Percentiles rank a stretch among this genome's conserved stretches.
These are phyloP conservation scores for Sminthopsis crassicaudata DNA, from an alignment of 2,113 vertebrate genomes.

Conservation along the genomic window DNA sequence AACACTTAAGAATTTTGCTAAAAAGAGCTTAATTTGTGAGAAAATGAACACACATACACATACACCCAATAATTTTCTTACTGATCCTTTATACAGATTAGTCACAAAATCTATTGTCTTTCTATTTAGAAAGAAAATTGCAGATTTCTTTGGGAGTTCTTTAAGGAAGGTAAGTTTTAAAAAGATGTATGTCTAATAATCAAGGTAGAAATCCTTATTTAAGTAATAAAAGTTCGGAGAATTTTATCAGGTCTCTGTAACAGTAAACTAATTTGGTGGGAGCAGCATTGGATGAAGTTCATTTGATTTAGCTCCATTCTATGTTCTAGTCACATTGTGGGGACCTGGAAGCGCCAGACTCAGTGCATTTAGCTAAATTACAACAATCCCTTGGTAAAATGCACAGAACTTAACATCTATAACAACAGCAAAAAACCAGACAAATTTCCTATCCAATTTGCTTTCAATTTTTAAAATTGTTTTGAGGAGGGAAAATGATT, in stretches of 20 bases:
- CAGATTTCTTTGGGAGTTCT: conserved; percentile 60
- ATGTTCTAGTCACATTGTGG: not conserved
- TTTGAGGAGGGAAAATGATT: not conserved
- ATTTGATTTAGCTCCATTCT: not conserved
- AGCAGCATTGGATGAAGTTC: not conserved
- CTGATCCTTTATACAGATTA: conserved; percentile 58
- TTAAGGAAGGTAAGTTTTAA: conserved; percentile 48
- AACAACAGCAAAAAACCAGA: not conserved
- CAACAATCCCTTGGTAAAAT: not conserved
- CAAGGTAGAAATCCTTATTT: not conserved
- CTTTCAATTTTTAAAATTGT: not conserved
- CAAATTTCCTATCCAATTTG: not conserved
- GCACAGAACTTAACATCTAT: not conserved
- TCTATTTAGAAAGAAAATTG: conserved; percentile 58
- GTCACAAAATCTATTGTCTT: conserved; percentile 60
- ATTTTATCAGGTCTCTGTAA: conserved; percentile 2
- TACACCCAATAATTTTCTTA: conserved; percentile 66
- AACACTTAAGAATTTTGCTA: conserved; percentile 50
- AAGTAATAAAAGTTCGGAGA: conserved; percentile 40
- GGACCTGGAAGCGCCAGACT: not conserved
- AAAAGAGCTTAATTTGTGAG: conserved; percentile 61
- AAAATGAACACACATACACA: conserved; percentile 37
- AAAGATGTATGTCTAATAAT: conserved; percentile 28
- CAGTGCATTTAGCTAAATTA: not conserved
- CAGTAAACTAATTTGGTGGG: not conserved